Base-by-base conservation (phyloP, 2,797 vertebrate species). In the Sebastes umbrosus region DNA sequence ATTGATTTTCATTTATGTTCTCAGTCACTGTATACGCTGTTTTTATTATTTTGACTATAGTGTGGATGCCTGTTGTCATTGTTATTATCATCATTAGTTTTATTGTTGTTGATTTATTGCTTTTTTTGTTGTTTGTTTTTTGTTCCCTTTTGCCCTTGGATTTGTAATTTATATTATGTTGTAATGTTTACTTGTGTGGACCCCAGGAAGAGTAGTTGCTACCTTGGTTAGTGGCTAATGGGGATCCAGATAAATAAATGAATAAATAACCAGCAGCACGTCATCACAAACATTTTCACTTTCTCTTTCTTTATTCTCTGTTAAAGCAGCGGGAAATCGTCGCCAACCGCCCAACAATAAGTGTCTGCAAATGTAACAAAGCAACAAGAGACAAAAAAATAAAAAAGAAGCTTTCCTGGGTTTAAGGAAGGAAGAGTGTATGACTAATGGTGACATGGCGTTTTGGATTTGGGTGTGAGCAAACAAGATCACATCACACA, bases 361-460 rank as follows among this genome's bases (percentile, higher is more conserved):
- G 8, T 24, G 5, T 12, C 27, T 3, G 4, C 20, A 20, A 27
- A 16, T 14, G 18, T 8, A 6, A 63, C 25, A 50, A 52, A 20
- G 39, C 9, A 60, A 63, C n/a, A 32, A 5, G 18, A 25, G 6
- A 6, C 10, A 3, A 50, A 3, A 5, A 6, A 3, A 9, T 11
- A 27, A 54, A 27, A 27, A 5, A 52, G 3, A 52, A 20, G 1
- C 34, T 59, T 9, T 2, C 4, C 5, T 46, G 7, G 4, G 18
- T 82, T 73, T 20, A 7, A 80, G 70, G 74, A 78, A 75, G 66
- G n/a, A 74, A 43, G 50, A 16, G 5, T 6, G 6, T 34, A 6
- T 32, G 13, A 46, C 20, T 36, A 12, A 62, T 14, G 9, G 12
- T 52, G 27, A 58, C 0, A 3, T 24, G 10, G 12, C 11, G 13